Base-by-base conservation (phyloP, 2,113 vertebrate genomes). In the Cyprinodon variegatus region DNA sequence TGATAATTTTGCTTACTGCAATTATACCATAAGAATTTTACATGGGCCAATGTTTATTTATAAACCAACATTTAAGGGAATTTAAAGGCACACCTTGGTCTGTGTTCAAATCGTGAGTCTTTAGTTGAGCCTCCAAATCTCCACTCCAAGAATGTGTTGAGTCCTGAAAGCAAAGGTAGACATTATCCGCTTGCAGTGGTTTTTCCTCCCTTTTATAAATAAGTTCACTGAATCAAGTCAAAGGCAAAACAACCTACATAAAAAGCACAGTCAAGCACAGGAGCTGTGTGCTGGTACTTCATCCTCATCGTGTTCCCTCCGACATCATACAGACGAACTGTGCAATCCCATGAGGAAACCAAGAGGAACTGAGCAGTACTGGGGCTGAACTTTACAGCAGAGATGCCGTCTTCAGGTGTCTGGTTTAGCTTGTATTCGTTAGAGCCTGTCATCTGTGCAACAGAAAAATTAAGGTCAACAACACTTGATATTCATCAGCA, bases 401-500 rank as follows among this genome's bases (percentile, higher is more conserved):
- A 98, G 90, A 99, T 97, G 68, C 97, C 94, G 88, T 99, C 98
- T 81, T 99, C 98, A 4, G 98, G 98, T 1, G 96, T 96, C 72
- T 99, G 98, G 91, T 97, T 98, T 62, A 99, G 89, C 77, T 99
- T 99, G 93, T 97, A 99, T 83, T 99, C 98, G 17, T 97, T 99
- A 40, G 97, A 96, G 41, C 97, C 97, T 0, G 98, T 98, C 98
- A 98, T 99, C 98, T 99, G 78, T 11, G 78, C 2, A 14, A 61
- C 41, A 71, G 29, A n/a, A 72, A 69, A 62, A 20, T 29, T 0
- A n/a, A 17, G 12, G n/a, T 68, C 7, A 29, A 61, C 29, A 61
- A 13, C 36, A 11, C 13, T 37, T 61, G 10, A 37, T 37, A 14
- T 4, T 5, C 3, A 15, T 14, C 60, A 36, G 17, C 15, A 20